A percentile compares a stretch with the other conserved stretches of the same genome.
Conservation (phyloP, 2,797 vertebrate genomes). For the Pseudomugil tenellus region DNA sequence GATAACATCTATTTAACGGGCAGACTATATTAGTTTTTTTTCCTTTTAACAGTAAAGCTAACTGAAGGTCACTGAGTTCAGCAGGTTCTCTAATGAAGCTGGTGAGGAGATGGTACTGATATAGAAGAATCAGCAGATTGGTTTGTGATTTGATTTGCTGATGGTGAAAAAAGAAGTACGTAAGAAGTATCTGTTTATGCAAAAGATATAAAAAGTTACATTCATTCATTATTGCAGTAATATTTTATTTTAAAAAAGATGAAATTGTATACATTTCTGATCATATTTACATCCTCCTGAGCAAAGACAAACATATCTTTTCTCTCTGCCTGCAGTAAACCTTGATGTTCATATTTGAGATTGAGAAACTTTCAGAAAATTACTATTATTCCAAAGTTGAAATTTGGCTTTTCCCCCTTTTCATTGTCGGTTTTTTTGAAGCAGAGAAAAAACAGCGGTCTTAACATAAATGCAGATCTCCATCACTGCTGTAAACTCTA, state of each 20-base stretch:
- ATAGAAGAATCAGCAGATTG: slow-evolving; percentile 20
- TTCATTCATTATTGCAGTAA: neutral
- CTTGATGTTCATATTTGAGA: slow-evolving; percentile 3
- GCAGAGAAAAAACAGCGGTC: neutral
- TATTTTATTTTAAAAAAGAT: neutral
- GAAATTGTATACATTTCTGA: neutral
- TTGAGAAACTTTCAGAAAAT: slow-evolving; percentile 12
- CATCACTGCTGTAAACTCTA: neutral
- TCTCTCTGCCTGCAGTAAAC: neutral
- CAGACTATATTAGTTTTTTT: slow-evolving; percentile 19
- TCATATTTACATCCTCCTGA: slow-evolving; percentile 8
- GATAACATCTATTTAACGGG: slow-evolving; percentile 42
- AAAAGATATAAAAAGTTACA: neutral
- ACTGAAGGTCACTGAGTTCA: slow-evolving; percentile 5
- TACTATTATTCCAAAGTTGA: slow-evolving; percentile 51
- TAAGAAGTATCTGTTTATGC: slow-evolving; percentile 10
- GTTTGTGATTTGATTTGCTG: slow-evolving; percentile 18
- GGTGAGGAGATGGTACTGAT: slow-evolving; percentile 46
- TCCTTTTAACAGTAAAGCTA: slow-evolving; percentile 35
- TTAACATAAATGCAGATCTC: neutral
- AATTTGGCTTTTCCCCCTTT: neutral
- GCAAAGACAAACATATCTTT: neutral
- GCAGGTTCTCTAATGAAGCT: slow-evolving; percentile 17
- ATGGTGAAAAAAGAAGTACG: slow-evolving; percentile 17
- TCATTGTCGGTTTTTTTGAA: neutral